Evolutionary conservation across 2,888 invertebrate genomes (phyloP), one percentile per base, ranked within the genome.

Genomic region (Chelonus formosanus): DNA sequence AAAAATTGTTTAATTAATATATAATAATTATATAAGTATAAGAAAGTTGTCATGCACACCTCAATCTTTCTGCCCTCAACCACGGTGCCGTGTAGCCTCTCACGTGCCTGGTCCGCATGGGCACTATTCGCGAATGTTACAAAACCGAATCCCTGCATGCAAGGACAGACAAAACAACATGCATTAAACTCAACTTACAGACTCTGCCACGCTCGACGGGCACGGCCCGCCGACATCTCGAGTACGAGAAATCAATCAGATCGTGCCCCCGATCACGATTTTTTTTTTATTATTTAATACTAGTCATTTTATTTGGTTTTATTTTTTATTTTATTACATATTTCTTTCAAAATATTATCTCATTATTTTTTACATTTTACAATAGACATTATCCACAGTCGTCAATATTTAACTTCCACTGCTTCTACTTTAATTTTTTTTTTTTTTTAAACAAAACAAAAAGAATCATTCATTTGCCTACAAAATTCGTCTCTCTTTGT

Each of bases 21-120:
- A 71, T 73, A 78, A 75, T 76, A 74, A 76, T 80, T 80, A 79
- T 20, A 20, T 20, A 20, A 20, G 77, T 81, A 87, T 88, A 87
- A 89, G 88, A 89, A 89, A 88, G 86, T 86, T 91, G 47, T 65
- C 94, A 95, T 94, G 94, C 94, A 95, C 94, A 98, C 98, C 97
- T 98, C 99, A 92, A 99, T 98, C 93, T 98, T 99, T 91, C 99
- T 94, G 92, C 98, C 98, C 94, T 99, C 99, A 93, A 98, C 97
- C 94, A 98, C 96, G 91, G 97, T 97, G 93, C 98, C 98, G 93
- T 99, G 98, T 91, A 99, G 95, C 92, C 97, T 96, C 92, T 97
- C 97, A 92, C 98, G 96, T 94, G 99, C 98, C 92, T 96, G 94
- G 92, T 98, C 98, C 90, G 98, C 98, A 91, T 99, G 98, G 91